Evolutionary conservation across 2,797 vertebrate genomes (phyloP), one percentile per base, ranked within the genome.

Genomic region (Liasis olivaceus): DNA sequence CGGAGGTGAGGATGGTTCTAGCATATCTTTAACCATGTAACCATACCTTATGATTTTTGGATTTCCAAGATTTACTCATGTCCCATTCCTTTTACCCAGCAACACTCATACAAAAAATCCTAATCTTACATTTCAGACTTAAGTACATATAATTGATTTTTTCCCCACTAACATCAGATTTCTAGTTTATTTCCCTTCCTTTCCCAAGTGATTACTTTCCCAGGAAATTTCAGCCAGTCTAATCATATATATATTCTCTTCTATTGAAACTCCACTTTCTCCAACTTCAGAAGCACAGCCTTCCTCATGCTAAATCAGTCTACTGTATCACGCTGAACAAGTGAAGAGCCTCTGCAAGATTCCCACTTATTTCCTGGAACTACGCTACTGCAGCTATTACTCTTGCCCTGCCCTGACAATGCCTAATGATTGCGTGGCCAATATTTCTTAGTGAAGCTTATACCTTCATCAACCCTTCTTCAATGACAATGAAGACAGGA

Each of bases 1-100:
- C 20, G 51, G 56, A 77, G 2, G 47, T 97, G 72, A 98, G 94
- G 15, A 28, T 0, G 3, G n/a, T 28, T 58, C 64, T 15, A 58
- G 5, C 20, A 90, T 9, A 47, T 4, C 51, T 24, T 22, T 36
- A 47, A n/a, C 12, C 12, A 64, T 22, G 51, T 85, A 63, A 59
- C 15, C 3, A 36, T 4, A 36, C 14, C 20, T 26, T 47, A 47
- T 31, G 42, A n/a, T 11, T 28, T 63, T n/a, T 1, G 9, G 1
- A 31, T 36, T 72, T 63, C 42, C n/a, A 22, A 60, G 20, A 42
- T 2, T 56, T 72, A 60, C 22, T 8, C 11, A 4, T n/a, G 9
- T 77, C 36, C 20, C 28, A 54, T 62, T 51, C 15, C 42, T 28
- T 28, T 88, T 87, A 14, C 2, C 9, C 54, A n/a, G 28, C 7